A percentile compares a stretch with the other conserved stretches of the same genome.
Conservation (phyloP, 1,140 invertebrate genomes). For the Bombyx mandarina region DNA sequence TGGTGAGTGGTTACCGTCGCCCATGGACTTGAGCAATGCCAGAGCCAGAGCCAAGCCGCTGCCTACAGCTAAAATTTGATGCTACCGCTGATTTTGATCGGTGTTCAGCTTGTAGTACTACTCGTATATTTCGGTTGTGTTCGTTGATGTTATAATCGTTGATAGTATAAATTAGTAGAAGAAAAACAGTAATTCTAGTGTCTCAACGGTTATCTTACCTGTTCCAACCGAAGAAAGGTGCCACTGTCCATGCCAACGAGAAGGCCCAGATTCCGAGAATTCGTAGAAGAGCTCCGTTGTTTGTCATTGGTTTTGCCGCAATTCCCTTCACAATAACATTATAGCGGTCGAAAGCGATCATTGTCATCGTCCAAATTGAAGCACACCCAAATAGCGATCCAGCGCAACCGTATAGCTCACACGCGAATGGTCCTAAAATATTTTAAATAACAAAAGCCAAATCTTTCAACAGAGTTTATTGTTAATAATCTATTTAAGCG, state of each 20-base stretch:
- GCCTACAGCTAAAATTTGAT: too few relatives aligned
- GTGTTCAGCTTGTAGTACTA: too few relatives aligned
- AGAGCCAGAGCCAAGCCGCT: too few relatives aligned
- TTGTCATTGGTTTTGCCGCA: slow-evolving; percentile 77
- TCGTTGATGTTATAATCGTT: too few relatives aligned
- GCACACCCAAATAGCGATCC: slow-evolving; percentile 86
- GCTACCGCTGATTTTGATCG: too few relatives aligned
- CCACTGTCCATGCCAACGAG: slow-evolving; percentile 78
- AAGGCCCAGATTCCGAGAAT: slow-evolving; percentile 80
- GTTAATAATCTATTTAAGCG: too few relatives aligned
- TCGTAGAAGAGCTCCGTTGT: slow-evolving; percentile 76
- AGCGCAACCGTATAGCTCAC: slow-evolving; percentile 84
- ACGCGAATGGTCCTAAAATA: slow-evolving; percentile 78
- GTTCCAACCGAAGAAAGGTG: slow-evolving; percentile 79
- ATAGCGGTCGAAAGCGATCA: slow-evolving; percentile 89
- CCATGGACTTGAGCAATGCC: too few relatives aligned
- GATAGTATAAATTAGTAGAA: too few relatives aligned
- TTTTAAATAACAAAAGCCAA: neutral
- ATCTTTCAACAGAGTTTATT: too few relatives aligned
- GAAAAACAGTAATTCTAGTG: too few relatives aligned
- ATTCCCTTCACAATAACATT: slow-evolving; percentile 88
- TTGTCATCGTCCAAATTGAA: slow-evolving; percentile 89
- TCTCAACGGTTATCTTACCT: slow-evolving; percentile 45
- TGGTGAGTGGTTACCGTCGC: too few relatives aligned
- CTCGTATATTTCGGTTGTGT: too few relatives aligned